Percentiles rank a stretch among this genome's conserved stretches.
Conservation (phyloP, 2,113 vertebrate species). For the Pygathrix nemaeus region DNA sequence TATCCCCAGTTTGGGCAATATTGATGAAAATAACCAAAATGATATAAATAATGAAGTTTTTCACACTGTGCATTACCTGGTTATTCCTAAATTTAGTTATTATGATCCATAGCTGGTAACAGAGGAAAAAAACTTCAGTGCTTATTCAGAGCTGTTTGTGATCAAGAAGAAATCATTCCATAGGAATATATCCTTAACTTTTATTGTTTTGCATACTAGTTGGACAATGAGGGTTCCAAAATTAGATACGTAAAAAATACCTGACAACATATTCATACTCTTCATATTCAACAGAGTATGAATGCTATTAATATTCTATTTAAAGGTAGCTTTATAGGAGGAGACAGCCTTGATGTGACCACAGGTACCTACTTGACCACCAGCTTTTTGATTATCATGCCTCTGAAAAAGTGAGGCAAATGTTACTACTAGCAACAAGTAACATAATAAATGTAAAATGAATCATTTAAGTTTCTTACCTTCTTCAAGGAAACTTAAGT, state of each 20-base stretch:
- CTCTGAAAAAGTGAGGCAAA: slow-evolving; percentile 3
- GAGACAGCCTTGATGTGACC: not conserved
- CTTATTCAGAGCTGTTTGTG: not conserved
- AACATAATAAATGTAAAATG: slow-evolving; percentile 6
- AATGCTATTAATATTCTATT: not conserved
- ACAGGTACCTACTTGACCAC: not conserved
- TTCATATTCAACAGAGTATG: not conserved
- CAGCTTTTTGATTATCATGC: not conserved
- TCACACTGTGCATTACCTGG: not conserved
- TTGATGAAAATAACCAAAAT: not conserved
- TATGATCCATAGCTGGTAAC: not conserved
- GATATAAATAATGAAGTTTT: not conserved
- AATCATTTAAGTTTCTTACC: slow-evolving; percentile 5
- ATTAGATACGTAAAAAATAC: slow-evolving; percentile 12
- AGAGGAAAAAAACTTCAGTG: not conserved
- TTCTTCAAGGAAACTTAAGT: not conserved
- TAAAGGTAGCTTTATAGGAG: slow-evolving; percentile 4
- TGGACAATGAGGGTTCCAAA: slow-evolving; percentile 42
- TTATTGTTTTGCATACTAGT: slow-evolving; percentile 9
- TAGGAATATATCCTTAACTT: slow-evolving; percentile 31
- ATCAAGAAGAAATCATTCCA: slow-evolving; percentile 43
- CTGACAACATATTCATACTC: not conserved
- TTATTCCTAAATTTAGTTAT: slow-evolving; percentile 32
- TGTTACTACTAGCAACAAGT: not conserved
- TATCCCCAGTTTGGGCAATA: not conserved